phyloP scores from a whole-genome alignment of 2,888 invertebrate genomes.

The Hesperia comma region DNA sequence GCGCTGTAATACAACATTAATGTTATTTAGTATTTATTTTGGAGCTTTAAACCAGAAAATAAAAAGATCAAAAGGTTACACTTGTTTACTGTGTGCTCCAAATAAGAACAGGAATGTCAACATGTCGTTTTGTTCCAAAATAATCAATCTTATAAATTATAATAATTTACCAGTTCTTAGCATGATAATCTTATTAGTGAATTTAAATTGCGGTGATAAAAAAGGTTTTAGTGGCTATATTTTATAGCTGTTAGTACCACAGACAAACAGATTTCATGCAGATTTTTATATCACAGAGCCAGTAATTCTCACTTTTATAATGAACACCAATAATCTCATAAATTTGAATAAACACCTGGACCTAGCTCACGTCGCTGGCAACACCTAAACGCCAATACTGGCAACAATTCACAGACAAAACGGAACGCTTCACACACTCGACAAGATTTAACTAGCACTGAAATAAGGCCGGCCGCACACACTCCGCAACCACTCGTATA shows the following conservation, averaged over 20 bases:
- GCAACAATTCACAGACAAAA: slow-evolving; percentile 30
- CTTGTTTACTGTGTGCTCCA: not conserved
- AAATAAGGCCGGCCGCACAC: slow-evolving; percentile 38
- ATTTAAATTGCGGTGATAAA: too few relatives aligned
- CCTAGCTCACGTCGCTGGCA: not conserved
- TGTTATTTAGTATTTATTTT: too few relatives aligned
- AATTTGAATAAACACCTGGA: slow-evolving; percentile 2
- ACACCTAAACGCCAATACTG: slow-evolving; percentile 6
- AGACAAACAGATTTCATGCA: not conserved
- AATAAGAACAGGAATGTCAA: not conserved
- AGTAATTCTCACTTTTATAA: not conserved
- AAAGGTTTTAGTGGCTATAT: too few relatives aligned
- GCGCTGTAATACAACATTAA: not conserved
- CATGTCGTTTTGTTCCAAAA: not conserved
- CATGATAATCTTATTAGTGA: too few relatives aligned
- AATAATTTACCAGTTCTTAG: too few relatives aligned
- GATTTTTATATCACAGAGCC: slow-evolving; percentile 1
- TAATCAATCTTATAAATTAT: too few relatives aligned
- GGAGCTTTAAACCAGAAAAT: too few relatives aligned
- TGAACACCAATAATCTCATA: slow-evolving; percentile 31
- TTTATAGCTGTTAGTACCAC: not conserved
- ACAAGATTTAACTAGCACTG: slow-evolving; percentile 40
- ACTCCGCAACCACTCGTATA: slow-evolving; percentile 47
- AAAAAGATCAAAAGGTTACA: too few relatives aligned
- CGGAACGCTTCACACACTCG: slow-evolving; percentile 30